A percentile compares a stretch with the other conserved stretches of the same genome.
Conservation (phyloP, 2,113 vertebrate genomes). For the Phainopepla nitens region DNA sequence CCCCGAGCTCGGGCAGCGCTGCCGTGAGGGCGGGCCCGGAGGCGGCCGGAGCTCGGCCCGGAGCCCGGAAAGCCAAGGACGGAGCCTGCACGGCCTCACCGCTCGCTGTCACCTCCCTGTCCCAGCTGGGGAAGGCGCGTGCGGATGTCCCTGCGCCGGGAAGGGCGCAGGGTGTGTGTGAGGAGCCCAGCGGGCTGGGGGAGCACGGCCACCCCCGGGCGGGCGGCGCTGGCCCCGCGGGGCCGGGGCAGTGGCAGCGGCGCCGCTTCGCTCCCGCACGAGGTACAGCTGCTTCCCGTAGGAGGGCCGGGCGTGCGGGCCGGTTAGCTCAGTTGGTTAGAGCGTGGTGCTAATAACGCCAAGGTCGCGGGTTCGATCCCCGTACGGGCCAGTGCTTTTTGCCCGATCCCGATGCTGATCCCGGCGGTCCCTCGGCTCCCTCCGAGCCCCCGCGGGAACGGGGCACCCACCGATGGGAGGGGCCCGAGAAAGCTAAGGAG, state of each 20-base stretch:
- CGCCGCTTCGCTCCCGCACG: fast-evolving
- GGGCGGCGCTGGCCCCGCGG: fast-evolving
- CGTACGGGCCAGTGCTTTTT: neutral
- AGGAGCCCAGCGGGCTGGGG: fast-evolving
- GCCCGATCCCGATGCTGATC: fast-evolving
- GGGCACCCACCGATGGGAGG: fast-evolving
- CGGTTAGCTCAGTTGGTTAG: constrained; percentile 73
- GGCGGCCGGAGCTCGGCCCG: too few species aligned
- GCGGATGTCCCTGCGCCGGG: neutral
- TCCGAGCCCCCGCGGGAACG: fast-evolving
- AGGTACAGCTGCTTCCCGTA: fast-evolving
- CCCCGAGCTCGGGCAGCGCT: fast-evolving
- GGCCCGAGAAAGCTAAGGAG: too few species aligned
- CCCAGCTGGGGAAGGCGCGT: fast-evolving
- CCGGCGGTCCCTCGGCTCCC: fast-evolving
- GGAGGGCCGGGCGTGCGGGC: neutral
- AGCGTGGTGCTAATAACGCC: constrained; percentile 70
- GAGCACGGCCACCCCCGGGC: neutral
- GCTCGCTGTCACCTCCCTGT: too few species aligned
- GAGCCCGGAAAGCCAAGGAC: fast-evolving
- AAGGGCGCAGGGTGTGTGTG: fast-evolving
- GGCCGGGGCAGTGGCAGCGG: fast-evolving
- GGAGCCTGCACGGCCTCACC: fast-evolving
- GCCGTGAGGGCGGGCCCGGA: neutral
- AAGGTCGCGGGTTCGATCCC: constrained; percentile 72